A percentile compares a stretch with the other conserved stretches of the same genome.
Evolutionary conservation across 2,797 vertebrate genomes (phyloP).

Genomic region (Holocentrus rufus): DNA sequence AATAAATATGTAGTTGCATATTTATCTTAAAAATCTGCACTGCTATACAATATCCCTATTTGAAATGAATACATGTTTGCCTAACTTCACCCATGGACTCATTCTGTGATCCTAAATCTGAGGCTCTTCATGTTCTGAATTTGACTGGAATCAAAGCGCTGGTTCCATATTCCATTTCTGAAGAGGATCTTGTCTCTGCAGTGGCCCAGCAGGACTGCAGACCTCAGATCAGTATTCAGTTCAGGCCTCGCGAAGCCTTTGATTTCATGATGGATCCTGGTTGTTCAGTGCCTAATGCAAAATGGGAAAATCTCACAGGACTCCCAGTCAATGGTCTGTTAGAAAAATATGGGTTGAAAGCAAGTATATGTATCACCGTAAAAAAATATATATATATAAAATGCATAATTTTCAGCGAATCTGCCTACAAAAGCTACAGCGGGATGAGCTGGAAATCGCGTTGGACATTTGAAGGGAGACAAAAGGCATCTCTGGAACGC

Average conservation of each 20-base stretch:
- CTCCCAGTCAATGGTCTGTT: constrained; percentile 68
- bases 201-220: constrained; percentile 71
- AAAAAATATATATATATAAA: constrained; percentile 4
- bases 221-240: constrained; percentile 79
- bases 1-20: background rate
- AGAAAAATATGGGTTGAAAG: constrained; percentile 58
- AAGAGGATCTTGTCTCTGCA: constrained; percentile 71
- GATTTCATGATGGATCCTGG: constrained; percentile 80
- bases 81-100: constrained; percentile 6
- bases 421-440: constrained; percentile 46
- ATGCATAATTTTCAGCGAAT: constrained; percentile 40
- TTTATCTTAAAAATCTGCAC: constrained; percentile 17
- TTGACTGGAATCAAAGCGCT: constrained; percentile 56
- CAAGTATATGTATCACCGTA: constrained; percentile 29
- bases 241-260: constrained; percentile 76
- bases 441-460: constrained; percentile 29
- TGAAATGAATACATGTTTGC: constrained; percentile 1
- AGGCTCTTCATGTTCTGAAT: constrained; percentile 14
- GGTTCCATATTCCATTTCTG: constrained; percentile 64
- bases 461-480: constrained; percentile 41
- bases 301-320: constrained; percentile 71
- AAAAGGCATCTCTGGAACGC: constrained; percentile 68
- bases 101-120: constrained; percentile 13
- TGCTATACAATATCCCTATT: background rate
- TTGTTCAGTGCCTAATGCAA: constrained; percentile 78